Percentiles rank a stretch among this genome's conserved stretches.
Conservation (phyloP, 2,113 vertebrate genomes). For the Apodemus speciosus region DNA sequence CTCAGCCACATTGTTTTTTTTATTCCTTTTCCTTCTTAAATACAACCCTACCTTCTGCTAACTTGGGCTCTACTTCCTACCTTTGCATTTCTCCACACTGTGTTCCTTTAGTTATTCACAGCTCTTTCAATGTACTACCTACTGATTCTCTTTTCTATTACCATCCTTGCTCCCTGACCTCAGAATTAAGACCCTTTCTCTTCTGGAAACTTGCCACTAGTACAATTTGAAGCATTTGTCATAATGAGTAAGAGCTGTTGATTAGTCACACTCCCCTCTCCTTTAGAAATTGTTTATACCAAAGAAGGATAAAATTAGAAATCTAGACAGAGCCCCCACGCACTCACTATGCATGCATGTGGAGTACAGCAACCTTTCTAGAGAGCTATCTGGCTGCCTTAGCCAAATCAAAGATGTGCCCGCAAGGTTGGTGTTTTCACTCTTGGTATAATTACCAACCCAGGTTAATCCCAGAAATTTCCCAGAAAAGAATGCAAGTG, state of each 20-base stretch:
- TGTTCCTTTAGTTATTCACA: neutral
- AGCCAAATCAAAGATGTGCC: neutral
- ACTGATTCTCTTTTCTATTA: neutral
- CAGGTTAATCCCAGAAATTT: neutral
- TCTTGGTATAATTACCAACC: neutral
- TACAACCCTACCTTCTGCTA: neutral
- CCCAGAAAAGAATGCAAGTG: neutral
- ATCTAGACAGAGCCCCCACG: neutral
- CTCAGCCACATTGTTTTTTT: neutral
- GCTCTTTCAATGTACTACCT: neutral
- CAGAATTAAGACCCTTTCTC: neutral
- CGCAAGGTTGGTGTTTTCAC: neutral
- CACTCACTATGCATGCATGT: no score
- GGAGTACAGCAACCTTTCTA: neutral
- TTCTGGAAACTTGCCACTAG: neutral
- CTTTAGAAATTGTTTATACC: neutral
- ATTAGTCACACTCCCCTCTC: neutral
- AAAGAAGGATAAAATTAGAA: slow-evolving; percentile 10
- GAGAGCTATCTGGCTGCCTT: neutral
- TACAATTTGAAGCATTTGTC: neutral
- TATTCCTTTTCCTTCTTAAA: neutral
- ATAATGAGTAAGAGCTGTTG: neutral
- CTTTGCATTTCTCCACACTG: neutral
- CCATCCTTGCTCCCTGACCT: neutral
- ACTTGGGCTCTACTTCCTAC: neutral